These are phyloP conservation scores for Notolabrus celidotus DNA, from an alignment of 2,797 vertebrate genomes.

Conservation along the genomic window DNA sequence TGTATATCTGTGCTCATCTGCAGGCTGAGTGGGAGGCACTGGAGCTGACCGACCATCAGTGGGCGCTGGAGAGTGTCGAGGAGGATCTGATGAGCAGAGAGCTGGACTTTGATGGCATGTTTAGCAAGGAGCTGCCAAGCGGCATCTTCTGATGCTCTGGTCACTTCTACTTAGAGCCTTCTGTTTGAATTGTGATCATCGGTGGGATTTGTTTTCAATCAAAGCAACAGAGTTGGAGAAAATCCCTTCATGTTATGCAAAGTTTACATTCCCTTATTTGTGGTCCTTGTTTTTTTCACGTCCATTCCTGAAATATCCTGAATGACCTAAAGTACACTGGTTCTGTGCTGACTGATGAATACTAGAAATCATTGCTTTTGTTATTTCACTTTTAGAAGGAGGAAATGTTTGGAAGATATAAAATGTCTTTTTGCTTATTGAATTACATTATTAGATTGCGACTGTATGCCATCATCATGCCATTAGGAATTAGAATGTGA, in stretches of 20 bases:
- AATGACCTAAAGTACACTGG: conserved; percentile 52
- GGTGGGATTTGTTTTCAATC: conserved; percentile 62
- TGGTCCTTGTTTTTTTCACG: conserved; percentile 50
- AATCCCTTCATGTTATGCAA: conserved; percentile 73
- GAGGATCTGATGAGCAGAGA: conserved; percentile 97
- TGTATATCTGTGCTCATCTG: conserved; percentile 37
- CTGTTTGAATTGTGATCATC: conserved; percentile 46
- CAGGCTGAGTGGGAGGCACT: conserved; percentile 99
- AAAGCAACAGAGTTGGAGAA: conserved; percentile 48
- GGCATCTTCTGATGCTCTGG: conserved; percentile 91
- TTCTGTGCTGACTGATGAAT: conserved; percentile 43
- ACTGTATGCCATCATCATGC: conserved; percentile 44
- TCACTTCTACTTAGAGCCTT: conserved; percentile 43
- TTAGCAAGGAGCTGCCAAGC: conserved; percentile 95
- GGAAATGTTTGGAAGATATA: conserved; percentile 23
- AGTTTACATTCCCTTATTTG: conserved; percentile 70
- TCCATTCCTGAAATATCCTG: conserved; percentile 53
- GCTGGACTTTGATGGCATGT: conserved; percentile 97
- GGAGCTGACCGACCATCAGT: conserved; percentile 97
- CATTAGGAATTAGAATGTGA: conserved; percentile 57
- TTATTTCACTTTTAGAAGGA: conserved; percentile 39
- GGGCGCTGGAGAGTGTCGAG: conserved; percentile 97
- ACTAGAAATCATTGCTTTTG: conserved; percentile 41
- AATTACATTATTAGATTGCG: conserved; percentile 58
- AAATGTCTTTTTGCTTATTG: conserved; percentile 34